phyloP scores from a whole-genome alignment of 2,888 invertebrate species.

The Anaspis maculata region DNA sequence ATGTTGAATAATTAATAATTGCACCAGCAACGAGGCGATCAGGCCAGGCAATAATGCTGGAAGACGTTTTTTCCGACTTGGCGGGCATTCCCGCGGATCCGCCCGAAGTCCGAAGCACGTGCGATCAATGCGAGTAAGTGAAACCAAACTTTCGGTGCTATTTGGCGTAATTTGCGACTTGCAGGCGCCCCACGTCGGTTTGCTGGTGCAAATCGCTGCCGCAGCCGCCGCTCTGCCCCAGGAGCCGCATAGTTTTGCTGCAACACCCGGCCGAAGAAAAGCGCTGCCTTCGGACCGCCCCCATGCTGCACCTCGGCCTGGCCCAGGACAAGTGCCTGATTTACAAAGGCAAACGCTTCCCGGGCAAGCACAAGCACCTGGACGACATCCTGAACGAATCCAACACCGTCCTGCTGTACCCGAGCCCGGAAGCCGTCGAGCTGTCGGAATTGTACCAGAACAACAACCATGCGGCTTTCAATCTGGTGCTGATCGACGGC shows the following conservation, averaged over 20 bases:
- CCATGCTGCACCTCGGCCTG: conserved; percentile 76
- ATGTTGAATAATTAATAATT: too few species aligned
- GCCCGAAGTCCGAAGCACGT: conserved; percentile 62
- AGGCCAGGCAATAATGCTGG: conserved; percentile 14
- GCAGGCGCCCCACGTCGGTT: conserved; percentile 73
- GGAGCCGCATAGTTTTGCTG: conserved; percentile 67
- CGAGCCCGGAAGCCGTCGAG: conserved; percentile 65
- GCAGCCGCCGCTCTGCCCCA: conserved; percentile 55
- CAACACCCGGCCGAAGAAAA: conserved; percentile 94
- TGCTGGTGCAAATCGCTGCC: conserved; percentile 88
- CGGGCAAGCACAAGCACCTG: conserved; percentile 59
- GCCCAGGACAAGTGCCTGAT: conserved; percentile 66
- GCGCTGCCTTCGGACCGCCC: conserved; percentile 79
- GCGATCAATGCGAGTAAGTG: conserved; percentile 65
- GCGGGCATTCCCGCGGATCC: conserved; percentile 69
- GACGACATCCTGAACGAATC: conserved; percentile 55
- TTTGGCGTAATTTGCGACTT: conserved; percentile 21
- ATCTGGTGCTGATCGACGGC: conserved; percentile 81
- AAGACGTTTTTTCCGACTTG: conserved; percentile 58
- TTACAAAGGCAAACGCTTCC: conserved; percentile 78
- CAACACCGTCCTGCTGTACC: conserved; percentile 73
- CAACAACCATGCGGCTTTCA: conserved; percentile 47
- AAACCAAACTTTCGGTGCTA: conserved; percentile 2
- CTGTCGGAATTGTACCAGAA: conserved; percentile 48
- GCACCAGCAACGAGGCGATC: too few species aligned